Base-by-base conservation (phyloP, 2,888 invertebrate species). In the Tetheella fluctuosa region DNA sequence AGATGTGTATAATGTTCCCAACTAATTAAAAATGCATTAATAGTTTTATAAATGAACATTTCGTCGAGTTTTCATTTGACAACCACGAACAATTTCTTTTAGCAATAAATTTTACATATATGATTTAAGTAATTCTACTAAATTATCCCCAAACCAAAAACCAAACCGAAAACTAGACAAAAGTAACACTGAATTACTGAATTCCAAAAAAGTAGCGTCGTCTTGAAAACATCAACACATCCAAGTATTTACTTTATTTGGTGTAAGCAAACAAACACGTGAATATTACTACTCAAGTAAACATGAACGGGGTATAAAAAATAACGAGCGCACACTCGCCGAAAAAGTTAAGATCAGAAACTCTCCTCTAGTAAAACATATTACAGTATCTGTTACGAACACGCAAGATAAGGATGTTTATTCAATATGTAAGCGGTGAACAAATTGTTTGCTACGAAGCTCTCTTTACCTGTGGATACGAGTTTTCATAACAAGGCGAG, bases 381-480 rank as follows among this genome's bases (percentile, higher is more conserved):
- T 77, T 79, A 76, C 71, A 73, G 76, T 81, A 83, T 85, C 80
- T 78, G 77, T 85, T 80, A 81, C 79, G 73, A 67, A 73, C 75
- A 74, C 75, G 73, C 68, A 69, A 84, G 85, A 87, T 88, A 88
- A 86, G 83, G 76, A 85, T 89, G 86, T 90, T 90, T 90, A 86
- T 89, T 86, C 85, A 83, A 83, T 74, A 80, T 84, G 83, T 89
- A 89, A 90, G 84, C 88, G 83, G 79, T 72, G 84, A 82, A 88
- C 89, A 92, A 92, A 91, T 90, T 91, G 91, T 90, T 91, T 90
- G 84, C 87, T 76, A 70, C 76, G 74, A 73, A 80, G 79, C 79
- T 84, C 73, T 77, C 84, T 82, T 84, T 90, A 90, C 90, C 90
- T 91, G 88, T 78, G 77, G 79, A 78, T 74, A 73, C 68, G 76